A percentile compares a stretch with the other conserved stretches of the same genome.
Evolutionary conservation across 1,140 invertebrate species (phyloP).

Genomic region (Drosophila malerkotliana): DNA sequence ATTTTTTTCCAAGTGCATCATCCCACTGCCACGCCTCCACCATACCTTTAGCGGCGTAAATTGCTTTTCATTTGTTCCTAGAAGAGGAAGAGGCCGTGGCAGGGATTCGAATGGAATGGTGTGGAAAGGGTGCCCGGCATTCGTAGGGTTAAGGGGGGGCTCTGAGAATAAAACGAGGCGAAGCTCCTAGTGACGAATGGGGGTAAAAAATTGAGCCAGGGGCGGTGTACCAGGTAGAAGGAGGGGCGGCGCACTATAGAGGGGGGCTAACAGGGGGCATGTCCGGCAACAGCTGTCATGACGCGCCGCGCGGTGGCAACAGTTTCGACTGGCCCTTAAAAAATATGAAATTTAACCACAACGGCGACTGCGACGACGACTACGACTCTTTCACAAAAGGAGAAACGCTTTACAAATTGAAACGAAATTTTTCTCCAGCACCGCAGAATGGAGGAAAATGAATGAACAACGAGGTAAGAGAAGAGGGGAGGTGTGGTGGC

Average conservation of each 20-base stretch:
- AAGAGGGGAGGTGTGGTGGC: neutral
- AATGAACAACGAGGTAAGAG: constrained; percentile 32
- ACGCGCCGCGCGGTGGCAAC: constrained; percentile 37
- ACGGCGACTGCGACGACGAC: constrained; percentile 1
- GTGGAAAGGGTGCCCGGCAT: neutral
- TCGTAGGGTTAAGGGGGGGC: neutral
- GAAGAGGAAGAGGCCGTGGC: neutral
- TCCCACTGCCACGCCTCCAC: neutral
- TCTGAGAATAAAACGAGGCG: neutral
- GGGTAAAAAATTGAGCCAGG: neutral
- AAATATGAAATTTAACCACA: constrained; percentile 61
- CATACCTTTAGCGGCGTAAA: constrained; percentile 56
- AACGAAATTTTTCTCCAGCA: constrained; percentile 61
- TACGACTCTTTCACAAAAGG: constrained; percentile 24
- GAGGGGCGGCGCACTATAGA: neutral
- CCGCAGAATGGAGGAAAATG: constrained; percentile 56
- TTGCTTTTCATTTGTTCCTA: constrained; percentile 72
- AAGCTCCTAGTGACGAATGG: neutral
- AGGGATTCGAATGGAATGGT: neutral
- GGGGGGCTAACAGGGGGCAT: neutral
- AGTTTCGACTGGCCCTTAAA: constrained; percentile 47
- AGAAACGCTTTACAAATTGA: constrained; percentile 73
- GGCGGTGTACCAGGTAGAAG: neutral
- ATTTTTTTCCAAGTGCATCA: neutral
- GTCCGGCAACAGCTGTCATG: constrained; percentile 70